A percentile compares a stretch with the other conserved stretches of the same genome.
Evolutionary conservation across 2,797 vertebrate genomes (phyloP).

Genomic region (Gephyroberyx darwinii): DNA sequence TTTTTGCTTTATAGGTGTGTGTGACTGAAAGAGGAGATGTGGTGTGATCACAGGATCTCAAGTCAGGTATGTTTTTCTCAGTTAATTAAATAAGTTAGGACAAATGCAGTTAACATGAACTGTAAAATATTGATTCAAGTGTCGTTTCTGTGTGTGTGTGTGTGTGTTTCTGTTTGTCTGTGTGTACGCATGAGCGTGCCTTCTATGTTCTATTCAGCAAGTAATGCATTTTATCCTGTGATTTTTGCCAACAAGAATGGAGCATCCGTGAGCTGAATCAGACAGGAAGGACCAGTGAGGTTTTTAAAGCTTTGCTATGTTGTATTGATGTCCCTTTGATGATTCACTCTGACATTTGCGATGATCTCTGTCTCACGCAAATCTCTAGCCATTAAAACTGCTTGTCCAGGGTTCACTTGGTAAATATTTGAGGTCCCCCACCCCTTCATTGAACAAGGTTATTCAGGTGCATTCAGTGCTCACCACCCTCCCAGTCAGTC

Average conservation of each 20-base stretch:
- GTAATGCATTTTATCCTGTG: slow-evolving; percentile 4
- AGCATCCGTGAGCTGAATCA: slow-evolving; percentile 49
- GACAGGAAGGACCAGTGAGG: slow-evolving; percentile 58
- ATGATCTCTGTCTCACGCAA: slow-evolving; percentile 64
- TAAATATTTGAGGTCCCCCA: slow-evolving; percentile 70
- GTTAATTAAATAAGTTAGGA: too few species aligned
- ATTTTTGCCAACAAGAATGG: slow-evolving; percentile 33
- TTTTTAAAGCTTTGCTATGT: slow-evolving; percentile 67
- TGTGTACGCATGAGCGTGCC: slow-evolving; percentile 1
- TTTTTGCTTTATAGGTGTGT: slow-evolving; percentile 37
- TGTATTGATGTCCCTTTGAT: slow-evolving; percentile 76
- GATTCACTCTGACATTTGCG: slow-evolving; percentile 74
- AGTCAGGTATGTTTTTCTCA: slow-evolving; percentile 54
- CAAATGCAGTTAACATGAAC: too few species aligned
- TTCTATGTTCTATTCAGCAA: slow-evolving; percentile 1
- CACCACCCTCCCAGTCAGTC: not conserved
- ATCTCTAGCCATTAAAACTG: slow-evolving; percentile 64
- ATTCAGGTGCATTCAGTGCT: slow-evolving; percentile 14
- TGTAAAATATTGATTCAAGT: too few species aligned
- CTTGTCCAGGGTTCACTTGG: slow-evolving; percentile 56
- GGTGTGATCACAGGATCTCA: slow-evolving; percentile 58
- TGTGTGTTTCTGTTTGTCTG: slow-evolving; percentile 4
- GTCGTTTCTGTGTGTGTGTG: not conserved
- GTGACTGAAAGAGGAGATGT: slow-evolving; percentile 51
- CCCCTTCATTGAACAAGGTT: slow-evolving; percentile 41